Evolutionary conservation across 2,888 invertebrate genomes (phyloP).

Genomic region (Himalopsyche kuldschensis): DNA sequence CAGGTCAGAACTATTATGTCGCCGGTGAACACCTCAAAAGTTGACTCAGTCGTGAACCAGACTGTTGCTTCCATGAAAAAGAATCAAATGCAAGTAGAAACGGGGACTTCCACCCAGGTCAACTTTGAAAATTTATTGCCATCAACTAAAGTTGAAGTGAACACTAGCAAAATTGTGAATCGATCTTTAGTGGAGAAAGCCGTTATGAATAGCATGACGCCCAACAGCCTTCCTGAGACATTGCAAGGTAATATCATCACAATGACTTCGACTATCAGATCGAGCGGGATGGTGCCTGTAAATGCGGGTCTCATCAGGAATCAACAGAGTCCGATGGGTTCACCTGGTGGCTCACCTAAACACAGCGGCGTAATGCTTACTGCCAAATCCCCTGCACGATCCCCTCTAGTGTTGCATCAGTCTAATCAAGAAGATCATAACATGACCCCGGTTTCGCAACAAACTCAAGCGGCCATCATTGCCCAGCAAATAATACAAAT

Average conservation of each 20-base stretch:
- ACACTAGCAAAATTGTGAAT: conserved; percentile 42
- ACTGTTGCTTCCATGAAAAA: conserved; percentile 58
- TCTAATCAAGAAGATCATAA: conserved; percentile 47
- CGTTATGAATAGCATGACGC: conserved; percentile 33
- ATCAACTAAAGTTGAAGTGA: conserved; percentile 57
- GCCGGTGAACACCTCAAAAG: conserved; percentile 63
- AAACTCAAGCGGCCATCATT: conserved; percentile 43
- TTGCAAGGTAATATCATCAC: conserved; percentile 11
- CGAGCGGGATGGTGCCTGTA: neutral
- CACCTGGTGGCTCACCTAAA: conserved; percentile 55
- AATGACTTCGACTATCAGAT: neutral
- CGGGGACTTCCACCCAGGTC: conserved; percentile 54
- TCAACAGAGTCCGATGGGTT: conserved; percentile 40
- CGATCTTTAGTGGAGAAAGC: conserved; percentile 42
- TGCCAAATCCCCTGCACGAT: conserved; percentile 55
- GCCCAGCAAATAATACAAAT: conserved; percentile 57
- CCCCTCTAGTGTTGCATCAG: conserved; percentile 50
- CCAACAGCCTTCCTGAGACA: conserved; percentile 13
- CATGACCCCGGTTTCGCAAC: conserved; percentile 41
- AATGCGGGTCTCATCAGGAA: conserved; percentile 6
- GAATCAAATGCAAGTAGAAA: conserved; percentile 46
- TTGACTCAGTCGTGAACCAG: conserved; percentile 51
- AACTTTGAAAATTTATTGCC: conserved; percentile 58
- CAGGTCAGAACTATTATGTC: conserved; percentile 69
- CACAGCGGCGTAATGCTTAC: conserved; percentile 45